Percentiles rank a stretch among this genome's conserved stretches.
Evolutionary conservation across 2,113 vertebrate species (phyloP).

Genomic region (Tor tambroides): DNA sequence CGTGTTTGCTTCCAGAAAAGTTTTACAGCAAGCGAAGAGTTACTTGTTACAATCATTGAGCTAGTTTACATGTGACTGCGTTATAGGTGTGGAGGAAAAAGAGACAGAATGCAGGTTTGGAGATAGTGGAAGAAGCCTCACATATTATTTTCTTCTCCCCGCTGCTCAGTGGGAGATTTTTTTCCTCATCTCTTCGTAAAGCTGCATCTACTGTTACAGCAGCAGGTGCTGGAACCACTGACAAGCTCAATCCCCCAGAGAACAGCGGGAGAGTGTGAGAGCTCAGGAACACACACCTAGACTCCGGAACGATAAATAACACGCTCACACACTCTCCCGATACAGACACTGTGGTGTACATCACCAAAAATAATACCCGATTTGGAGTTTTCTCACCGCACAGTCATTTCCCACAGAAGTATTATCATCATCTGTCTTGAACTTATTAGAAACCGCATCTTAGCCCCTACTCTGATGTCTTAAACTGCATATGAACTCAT

Average conservation of each 20-base stretch:
- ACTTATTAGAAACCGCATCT: background rate
- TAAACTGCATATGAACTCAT: background rate
- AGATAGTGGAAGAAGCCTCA: slow-evolving; percentile 4
- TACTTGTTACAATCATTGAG: background rate
- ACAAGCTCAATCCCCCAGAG: slow-evolving; percentile 19
- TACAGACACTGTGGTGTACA: background rate
- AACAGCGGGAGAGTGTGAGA: slow-evolving; percentile 35
- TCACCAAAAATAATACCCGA: background rate
- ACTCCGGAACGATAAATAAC: background rate
- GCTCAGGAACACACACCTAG: slow-evolving; percentile 31
- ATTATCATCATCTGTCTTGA: background rate
- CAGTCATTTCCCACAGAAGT: background rate
- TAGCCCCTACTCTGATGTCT: background rate
- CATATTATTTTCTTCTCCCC: slow-evolving; percentile 33
- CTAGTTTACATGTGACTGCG: background rate
- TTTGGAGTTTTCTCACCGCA: background rate
- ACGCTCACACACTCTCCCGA: background rate
- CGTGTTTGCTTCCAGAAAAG: background rate
- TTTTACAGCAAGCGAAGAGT: background rate
- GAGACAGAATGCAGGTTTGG: background rate
- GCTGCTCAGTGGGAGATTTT: slow-evolving; percentile 29
- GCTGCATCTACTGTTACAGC: slow-evolving; percentile 36
- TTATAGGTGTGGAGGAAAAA: too few species aligned
- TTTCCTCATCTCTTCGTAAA: slow-evolving; percentile 27
- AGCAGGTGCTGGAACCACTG: slow-evolving; percentile 38